A percentile compares a stretch with the other conserved stretches of the same genome.
Evolutionary conservation across 1,140 invertebrate genomes (phyloP).

Genomic region (Coelopa frigida): DNA sequence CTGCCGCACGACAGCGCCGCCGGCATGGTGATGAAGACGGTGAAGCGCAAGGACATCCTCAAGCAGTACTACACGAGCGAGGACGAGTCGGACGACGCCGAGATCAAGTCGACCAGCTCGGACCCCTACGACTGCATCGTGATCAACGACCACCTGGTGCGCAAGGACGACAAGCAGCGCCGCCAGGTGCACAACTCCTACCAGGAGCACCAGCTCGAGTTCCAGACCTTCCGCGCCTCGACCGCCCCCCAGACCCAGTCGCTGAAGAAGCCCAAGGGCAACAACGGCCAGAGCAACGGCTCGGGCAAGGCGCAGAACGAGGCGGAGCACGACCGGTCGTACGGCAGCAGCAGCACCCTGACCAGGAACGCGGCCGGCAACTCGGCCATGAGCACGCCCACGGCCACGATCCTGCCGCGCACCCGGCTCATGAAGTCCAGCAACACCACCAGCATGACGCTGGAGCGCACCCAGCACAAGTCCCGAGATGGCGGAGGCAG

Average conservation of each 20-base stretch:
- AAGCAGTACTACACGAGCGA: slow-evolving; percentile 57
- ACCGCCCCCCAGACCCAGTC: slow-evolving; percentile 17
- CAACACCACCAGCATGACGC: slow-evolving; percentile 23
- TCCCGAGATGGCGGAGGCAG: slow-evolving; percentile 34
- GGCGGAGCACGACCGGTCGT: slow-evolving; percentile 18
- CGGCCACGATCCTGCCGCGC: slow-evolving; percentile 57
- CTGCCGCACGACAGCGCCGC: slow-evolving; percentile 49
- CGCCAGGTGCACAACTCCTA: slow-evolving; percentile 31
- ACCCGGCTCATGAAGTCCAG: slow-evolving; percentile 53
- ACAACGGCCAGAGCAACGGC: slow-evolving; percentile 18
- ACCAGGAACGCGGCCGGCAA: slow-evolving; percentile 24
- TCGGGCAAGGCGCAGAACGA: slow-evolving; percentile 14
- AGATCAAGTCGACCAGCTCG: slow-evolving; percentile 55
- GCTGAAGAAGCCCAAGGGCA: slow-evolving; percentile 12
- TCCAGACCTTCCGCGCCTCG: slow-evolving; percentile 44
- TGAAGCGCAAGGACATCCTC: slow-evolving; percentile 60
- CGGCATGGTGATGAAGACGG: slow-evolving; percentile 58
- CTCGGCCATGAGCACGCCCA: slow-evolving; percentile 22
- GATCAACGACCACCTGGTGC: slow-evolving; percentile 61
- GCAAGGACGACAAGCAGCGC: slow-evolving; percentile 47
- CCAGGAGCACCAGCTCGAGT: slow-evolving; percentile 46
- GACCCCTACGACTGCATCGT: slow-evolving; percentile 67
- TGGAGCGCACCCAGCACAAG: slow-evolving; percentile 21
- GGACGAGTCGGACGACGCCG: slow-evolving; percentile 32
- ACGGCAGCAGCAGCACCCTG: slow-evolving; percentile 20